Evolutionary conservation across 2,113 vertebrate species (phyloP).

Genomic region (Xyrauchen texanus): DNA sequence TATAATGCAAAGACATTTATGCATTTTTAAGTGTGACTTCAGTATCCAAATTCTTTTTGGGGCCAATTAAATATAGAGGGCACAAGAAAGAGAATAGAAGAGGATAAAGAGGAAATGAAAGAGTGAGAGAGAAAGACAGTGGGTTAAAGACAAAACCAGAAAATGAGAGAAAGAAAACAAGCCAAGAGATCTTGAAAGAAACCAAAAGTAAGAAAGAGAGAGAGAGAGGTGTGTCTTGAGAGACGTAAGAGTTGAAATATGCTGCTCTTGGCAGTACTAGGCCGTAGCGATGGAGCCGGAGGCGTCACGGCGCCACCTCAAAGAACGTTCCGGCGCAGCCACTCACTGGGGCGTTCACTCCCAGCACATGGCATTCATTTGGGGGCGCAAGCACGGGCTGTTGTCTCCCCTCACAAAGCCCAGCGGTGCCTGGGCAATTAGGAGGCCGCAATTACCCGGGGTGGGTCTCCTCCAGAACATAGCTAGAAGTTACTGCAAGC

Average conservation of each 20-base stretch:
- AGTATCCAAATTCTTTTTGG: too few relatives aligned
- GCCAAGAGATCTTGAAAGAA: too few relatives aligned
- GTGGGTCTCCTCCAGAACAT: constrained; percentile 60
- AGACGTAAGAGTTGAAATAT: constrained; percentile 82
- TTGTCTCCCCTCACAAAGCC: constrained; percentile 77
- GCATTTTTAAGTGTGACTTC: too few relatives aligned
- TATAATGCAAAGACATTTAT: too few relatives aligned
- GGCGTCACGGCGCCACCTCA: constrained; percentile 88
- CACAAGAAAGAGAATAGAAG: too few relatives aligned
- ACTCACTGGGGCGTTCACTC: constrained; percentile 78
- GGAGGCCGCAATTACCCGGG: constrained; percentile 67
- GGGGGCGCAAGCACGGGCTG: constrained; percentile 68
- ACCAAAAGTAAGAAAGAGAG: constrained; percentile 5
- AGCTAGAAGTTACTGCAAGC: constrained; percentile 54
- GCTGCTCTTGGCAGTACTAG: constrained; percentile 83
- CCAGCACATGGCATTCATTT: constrained; percentile 92
- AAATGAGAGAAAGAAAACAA: neutral
- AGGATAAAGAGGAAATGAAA: constrained; percentile 3
- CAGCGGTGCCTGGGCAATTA: constrained; percentile 79
- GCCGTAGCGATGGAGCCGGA: constrained; percentile 78
- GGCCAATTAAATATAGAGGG: too few relatives aligned
- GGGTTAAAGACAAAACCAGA: constrained; percentile 1
- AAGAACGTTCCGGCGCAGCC: constrained; percentile 76
- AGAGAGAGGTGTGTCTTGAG: constrained; percentile 71
- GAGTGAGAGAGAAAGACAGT: constrained; percentile 4